These are phyloP conservation scores for Trachymyrmex septentrionalis DNA, from an alignment of 1,140 invertebrate species.

Conservation along the genomic window DNA sequence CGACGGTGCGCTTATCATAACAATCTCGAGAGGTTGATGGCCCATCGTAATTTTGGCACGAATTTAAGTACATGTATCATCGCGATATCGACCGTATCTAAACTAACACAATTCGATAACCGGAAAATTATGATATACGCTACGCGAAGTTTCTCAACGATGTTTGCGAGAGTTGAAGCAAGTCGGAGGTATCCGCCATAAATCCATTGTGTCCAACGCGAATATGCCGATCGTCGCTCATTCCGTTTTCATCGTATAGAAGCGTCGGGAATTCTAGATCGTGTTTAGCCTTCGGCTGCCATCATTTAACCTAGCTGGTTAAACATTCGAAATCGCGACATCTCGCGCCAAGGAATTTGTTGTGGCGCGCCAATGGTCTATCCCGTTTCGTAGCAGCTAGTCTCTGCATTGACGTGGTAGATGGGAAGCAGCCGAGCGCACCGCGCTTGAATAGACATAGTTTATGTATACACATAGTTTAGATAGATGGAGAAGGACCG, in stretches of 20 bases:
- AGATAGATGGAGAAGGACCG: conserved; percentile 48
- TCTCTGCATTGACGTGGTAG: conserved; percentile 67
- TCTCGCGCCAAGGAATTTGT: conserved; percentile 76
- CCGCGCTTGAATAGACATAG: conserved; percentile 55
- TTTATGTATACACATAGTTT: conserved; percentile 63
- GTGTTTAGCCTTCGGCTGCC: conserved; percentile 42
- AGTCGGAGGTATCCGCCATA: conserved; percentile 40
- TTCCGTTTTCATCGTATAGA: conserved; percentile 42
- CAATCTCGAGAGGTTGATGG: conserved; percentile 15
- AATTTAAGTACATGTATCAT: conserved; percentile 33
- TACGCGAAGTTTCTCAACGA: conserved; percentile 1
- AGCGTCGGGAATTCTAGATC: conserved; percentile 62
- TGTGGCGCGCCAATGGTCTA: conserved; percentile 74
- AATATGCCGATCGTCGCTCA: conserved; percentile 53
- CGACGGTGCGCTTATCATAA: conserved; percentile 26
- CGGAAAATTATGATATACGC: conserved; percentile 28
- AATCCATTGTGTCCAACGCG: conserved; percentile 58
- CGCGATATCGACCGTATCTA: not conserved
- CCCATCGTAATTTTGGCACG: conserved; percentile 19
- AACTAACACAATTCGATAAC: not conserved
- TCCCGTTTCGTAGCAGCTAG: conserved; percentile 70
- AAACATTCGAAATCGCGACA: conserved; percentile 69
- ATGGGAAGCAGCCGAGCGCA: conserved; percentile 53
- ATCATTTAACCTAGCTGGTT: conserved; percentile 60
- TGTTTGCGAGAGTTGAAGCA: conserved; percentile 15